Base-by-base conservation (phyloP, 2,113 vertebrate species). In the Cochlearius cochlearius region DNA sequence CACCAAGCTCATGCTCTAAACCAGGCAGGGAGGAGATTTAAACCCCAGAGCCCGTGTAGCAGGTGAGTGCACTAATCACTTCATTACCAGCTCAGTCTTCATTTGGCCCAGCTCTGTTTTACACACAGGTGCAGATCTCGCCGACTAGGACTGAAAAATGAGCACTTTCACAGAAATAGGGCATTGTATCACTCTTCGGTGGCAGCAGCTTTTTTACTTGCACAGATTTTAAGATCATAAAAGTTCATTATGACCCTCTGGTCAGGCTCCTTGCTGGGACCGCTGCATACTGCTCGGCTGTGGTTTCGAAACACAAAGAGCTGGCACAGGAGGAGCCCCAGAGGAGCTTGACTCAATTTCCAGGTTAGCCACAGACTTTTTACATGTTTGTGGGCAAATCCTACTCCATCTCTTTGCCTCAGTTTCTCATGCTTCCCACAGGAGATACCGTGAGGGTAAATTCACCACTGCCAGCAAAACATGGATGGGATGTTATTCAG, bases 101-200 rank as follows among this genome's bases (percentile, higher is more conserved):
- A 12, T 12, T 23, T 39, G 41, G 30, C 75, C 75, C 68, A 47
- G 14, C 59, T 36, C 15, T 41, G 36, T 2, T 58, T 18, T 3
- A 16, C n/a, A 47, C 58, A 58, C 73, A 77, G 71, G 52, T 63
- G 71, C n/a, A 74, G 32, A 21, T 20, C 36, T 17, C 68, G 45
- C 64, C 77, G 27, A 20, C 10, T 8, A 5, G 21, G 34, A 26
- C 27, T 47, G 17, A 22, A 29, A 23, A 47, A 87, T 0, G 0
- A 67, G 29, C 27, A 29, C 1, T 49, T 23, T 22, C 53, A 86
- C 52, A 56, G 43, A 30, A 87, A 75, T 2, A 27, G 49, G 14
- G 23, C 63, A 15, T 38, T 63, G 2, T 4, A 26, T 17, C 74
- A 25, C 15, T 15, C 62, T 30, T 75, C 12, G 0, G 1, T 19